These are phyloP conservation scores for Lepetodrilus schrolli DNA, from an alignment of 2,888 invertebrate species.

Conservation along the genomic window DNA sequence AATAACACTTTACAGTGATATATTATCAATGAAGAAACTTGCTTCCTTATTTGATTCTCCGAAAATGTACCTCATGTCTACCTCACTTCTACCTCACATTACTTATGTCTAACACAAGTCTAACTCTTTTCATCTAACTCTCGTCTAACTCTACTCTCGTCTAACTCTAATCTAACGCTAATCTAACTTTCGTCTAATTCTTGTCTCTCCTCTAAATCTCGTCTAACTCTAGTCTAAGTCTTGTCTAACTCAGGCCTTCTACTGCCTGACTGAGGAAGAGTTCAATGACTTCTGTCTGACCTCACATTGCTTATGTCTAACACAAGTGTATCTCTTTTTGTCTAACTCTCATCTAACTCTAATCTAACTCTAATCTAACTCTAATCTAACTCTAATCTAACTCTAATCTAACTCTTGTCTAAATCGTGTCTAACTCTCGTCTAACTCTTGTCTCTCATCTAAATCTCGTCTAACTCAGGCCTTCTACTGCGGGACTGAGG, in stretches of 20 bases:
- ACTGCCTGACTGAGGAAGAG: slow-evolving; percentile 88
- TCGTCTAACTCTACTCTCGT: not conserved
- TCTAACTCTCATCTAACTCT: not conserved
- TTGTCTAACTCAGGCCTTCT: slow-evolving; percentile 85
- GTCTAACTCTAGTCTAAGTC: not conserved
- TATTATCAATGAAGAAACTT: too few species aligned
- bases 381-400: not conserved
- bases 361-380: not conserved
- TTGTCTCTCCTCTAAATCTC: not conserved
- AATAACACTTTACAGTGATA: too few species aligned
- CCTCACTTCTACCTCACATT: too few species aligned
- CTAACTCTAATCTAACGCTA: not conserved
- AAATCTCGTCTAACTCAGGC: slow-evolving; percentile 80
- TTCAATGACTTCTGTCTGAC: slow-evolving; percentile 83
- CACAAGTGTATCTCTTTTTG: too few species aligned
- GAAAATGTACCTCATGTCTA: too few species aligned
- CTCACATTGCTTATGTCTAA: too few species aligned
- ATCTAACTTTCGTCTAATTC: not conserved
- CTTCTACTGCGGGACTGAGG: slow-evolving; percentile 90
- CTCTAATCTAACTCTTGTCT: not conserved
- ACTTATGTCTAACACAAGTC: not conserved
- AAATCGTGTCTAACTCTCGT: not conserved
- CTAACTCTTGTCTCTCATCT: not conserved
- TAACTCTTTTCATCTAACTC: not conserved
- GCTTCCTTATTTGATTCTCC: too few species aligned